A percentile compares a stretch with the other conserved stretches of the same genome.
Evolutionary conservation across 1,140 invertebrate genomes (phyloP).

Genomic region (Armadillidium nasatum): DNA sequence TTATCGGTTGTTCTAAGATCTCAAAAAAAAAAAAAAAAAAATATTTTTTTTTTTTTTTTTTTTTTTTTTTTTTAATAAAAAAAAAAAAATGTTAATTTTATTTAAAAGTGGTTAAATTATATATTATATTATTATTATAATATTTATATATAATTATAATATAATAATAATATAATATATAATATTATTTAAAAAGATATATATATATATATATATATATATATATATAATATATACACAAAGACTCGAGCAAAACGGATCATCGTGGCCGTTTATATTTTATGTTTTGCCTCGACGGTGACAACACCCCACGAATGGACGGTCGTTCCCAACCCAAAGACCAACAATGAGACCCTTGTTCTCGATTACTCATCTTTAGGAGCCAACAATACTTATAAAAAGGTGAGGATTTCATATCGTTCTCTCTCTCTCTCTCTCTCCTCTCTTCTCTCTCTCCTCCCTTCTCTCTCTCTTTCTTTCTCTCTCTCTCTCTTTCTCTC

Average conservation of each 20-base stretch:
- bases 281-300: constrained; percentile 61
- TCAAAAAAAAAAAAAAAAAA: background rate
- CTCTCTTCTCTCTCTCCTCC: background rate
- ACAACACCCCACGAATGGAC: constrained; percentile 63
- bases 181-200: no score
- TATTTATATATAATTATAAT: background rate
- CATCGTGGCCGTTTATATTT: constrained; percentile 58
- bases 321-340: constrained; percentile 43
- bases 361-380: constrained; percentile 24
- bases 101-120: background rate
- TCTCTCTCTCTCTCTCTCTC: background rate
- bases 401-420: constrained; percentile 27
- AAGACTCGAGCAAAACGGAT: constrained; percentile 55
- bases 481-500: no score
- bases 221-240: no score
- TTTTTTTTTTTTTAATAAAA: background rate
- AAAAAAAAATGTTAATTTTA: background rate
- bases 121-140: background rate
- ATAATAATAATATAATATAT: background rate
- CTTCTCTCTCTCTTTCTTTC: no score
- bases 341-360: constrained; percentile 40
- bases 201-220: no score
- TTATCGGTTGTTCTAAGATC: no score
- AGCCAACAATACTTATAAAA: constrained; percentile 42
- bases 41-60: background rate